Conservation (phyloP, 2,888 invertebrate species). For the Linnaemya tessellans region DNA sequence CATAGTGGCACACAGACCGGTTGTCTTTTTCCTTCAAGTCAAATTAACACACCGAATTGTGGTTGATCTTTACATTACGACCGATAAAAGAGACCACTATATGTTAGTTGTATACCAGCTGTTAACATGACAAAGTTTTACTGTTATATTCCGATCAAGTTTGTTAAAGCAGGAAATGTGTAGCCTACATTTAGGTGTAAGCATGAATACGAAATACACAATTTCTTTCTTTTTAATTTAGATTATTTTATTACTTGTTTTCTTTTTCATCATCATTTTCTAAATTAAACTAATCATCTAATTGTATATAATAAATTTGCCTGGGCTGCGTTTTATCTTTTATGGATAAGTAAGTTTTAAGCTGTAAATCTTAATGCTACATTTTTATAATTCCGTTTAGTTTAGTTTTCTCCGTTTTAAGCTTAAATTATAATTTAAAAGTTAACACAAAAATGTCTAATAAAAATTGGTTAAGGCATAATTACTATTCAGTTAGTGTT, state of each 20-base stretch:
- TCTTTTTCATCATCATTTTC: constrained; percentile 60
- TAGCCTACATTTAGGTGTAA: constrained; percentile 50
- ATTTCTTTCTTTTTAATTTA: not conserved
- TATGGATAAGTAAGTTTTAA: constrained; percentile 15
- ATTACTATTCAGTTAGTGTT: constrained; percentile 18
- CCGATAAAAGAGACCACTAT: constrained; percentile 20
- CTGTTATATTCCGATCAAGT: not conserved
- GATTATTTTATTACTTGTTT: constrained; percentile 17
- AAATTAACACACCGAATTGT: not conserved
- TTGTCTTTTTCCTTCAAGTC: constrained; percentile 45
- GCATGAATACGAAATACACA: not conserved
- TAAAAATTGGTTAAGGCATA: constrained; percentile 1
- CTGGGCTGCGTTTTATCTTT: not conserved
- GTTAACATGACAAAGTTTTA: constrained; percentile 7
- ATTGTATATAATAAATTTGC: constrained; percentile 37
- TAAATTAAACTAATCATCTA: constrained; percentile 61
- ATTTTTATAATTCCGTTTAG: not conserved
- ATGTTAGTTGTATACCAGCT: not conserved
- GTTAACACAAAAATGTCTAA: not conserved
- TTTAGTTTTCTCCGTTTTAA: constrained; percentile 1
- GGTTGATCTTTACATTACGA: not conserved
- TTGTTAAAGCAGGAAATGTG: not conserved
- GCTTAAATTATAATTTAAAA: not conserved
- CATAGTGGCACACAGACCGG: not conserved
- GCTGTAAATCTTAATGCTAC: not conserved